phyloP scores from a whole-genome alignment of 1,140 invertebrate genomes.

The Himalopsyche phryganea region DNA sequence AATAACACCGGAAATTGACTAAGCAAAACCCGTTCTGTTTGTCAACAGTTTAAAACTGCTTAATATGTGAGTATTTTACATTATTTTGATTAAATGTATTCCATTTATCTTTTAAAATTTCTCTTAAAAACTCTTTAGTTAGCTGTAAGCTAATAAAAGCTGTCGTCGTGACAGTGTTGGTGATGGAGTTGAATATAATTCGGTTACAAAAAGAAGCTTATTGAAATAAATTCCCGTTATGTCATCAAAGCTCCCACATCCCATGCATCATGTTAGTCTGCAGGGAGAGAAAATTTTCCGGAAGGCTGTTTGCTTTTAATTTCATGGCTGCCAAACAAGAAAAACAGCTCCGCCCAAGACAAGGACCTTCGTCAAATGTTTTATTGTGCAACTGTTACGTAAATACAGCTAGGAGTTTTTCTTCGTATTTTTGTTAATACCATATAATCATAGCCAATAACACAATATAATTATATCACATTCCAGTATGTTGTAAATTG shows the following conservation, averaged over 20 bases:
- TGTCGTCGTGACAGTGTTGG: too few species aligned
- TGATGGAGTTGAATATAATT: neutral
- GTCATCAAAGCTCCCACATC: neutral
- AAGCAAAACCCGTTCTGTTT: too few species aligned
- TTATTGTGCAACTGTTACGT: constrained; percentile 23
- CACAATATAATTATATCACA: too few species aligned
- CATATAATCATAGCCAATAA: neutral
- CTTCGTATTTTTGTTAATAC: constrained; percentile 3
- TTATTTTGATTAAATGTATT: too few species aligned
- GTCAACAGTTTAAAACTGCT: too few species aligned
- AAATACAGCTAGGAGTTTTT: constrained; percentile 15
- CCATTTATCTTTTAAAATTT: too few species aligned
- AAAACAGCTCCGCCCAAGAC: constrained; percentile 20
- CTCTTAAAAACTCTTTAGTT: too few species aligned
- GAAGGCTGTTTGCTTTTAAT: constrained; percentile 32
- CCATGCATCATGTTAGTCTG: constrained; percentile 19
- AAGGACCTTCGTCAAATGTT: constrained; percentile 30
- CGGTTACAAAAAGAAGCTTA: too few species aligned
- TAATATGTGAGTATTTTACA: too few species aligned
- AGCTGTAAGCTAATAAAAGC: too few species aligned
- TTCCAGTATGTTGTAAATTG: too few species aligned
- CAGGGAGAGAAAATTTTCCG: constrained; percentile 17
- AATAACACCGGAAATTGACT: too few species aligned
- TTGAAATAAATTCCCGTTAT: neutral
- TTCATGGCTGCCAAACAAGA: constrained; percentile 33